Evolutionary conservation across 2,113 vertebrate genomes (phyloP).

Genomic region (Calyptomena viridis): DNA sequence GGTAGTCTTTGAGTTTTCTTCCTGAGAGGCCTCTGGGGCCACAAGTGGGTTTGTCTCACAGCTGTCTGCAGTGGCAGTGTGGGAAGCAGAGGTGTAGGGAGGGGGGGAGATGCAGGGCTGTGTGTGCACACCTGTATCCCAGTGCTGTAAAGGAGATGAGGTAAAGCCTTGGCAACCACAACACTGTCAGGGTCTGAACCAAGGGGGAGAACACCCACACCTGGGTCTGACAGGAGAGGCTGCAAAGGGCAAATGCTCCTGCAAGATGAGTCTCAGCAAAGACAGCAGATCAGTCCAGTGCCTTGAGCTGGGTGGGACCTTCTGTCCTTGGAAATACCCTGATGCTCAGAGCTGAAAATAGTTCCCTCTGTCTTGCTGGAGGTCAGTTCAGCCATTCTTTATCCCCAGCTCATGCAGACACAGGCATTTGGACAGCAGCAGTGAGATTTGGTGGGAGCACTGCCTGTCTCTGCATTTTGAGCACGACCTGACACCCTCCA

Average conservation of each 20-base stretch:
- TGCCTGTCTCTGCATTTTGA: not conserved
- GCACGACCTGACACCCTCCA: accelerated
- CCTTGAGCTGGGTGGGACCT: not conserved
- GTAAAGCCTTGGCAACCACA: not conserved
- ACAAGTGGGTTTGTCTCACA: accelerated
- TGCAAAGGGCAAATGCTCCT: not conserved
- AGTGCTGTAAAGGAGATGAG: not conserved
- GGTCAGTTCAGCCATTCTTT: not conserved
- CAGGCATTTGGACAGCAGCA: not conserved
- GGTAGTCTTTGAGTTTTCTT: not conserved
- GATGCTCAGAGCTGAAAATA: not conserved
- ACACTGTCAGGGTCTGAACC: not conserved
- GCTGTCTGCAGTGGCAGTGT: accelerated
- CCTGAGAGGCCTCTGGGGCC: not conserved
- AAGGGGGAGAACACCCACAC: not conserved
- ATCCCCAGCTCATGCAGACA: not conserved
- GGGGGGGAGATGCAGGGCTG: not conserved
- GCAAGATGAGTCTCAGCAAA: not conserved
- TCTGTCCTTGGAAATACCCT: not conserved
- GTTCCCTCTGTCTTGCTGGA: not conserved
- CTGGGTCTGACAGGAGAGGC: not conserved
- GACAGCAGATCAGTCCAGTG: not conserved
- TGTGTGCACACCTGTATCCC: accelerated
- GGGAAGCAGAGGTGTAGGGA: not conserved
- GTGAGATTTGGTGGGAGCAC: not conserved